These are phyloP conservation scores for Pangasius mekongensis DNA, from an alignment of 2,797 vertebrate species.

Conservation along the genomic window DNA sequence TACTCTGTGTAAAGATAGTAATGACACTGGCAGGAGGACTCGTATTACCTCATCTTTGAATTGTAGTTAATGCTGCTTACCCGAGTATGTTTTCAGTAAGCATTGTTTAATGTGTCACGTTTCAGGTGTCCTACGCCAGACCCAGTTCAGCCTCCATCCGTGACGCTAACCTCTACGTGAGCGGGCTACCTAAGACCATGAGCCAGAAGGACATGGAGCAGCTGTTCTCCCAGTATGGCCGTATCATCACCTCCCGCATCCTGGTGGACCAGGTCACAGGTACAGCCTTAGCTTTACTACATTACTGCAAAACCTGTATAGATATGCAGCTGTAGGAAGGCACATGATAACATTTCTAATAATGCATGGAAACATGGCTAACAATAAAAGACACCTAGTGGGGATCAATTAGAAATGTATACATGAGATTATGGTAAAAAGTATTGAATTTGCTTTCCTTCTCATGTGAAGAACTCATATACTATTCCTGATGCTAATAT, in stretches of 20 bases:
- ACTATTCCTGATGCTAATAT: conserved; percentile 67
- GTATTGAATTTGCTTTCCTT: no score
- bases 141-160: conserved; percentile 95
- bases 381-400: neutral
- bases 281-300: conserved; percentile 54
- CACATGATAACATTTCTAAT: neutral
- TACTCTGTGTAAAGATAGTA: neutral
- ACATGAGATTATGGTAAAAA: neutral
- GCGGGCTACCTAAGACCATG: conserved; percentile 94
- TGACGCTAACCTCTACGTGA: conserved; percentile 95
- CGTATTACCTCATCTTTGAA: neutral
- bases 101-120: neutral
- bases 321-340: neutral
- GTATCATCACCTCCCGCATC: conserved; percentile 96
- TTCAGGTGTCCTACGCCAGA: conserved; percentile 91
- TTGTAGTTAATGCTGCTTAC: neutral
- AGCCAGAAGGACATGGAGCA: conserved; percentile 98
- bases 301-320: neutral
- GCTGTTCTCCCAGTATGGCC: conserved; percentile 93
- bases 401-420: neutral
- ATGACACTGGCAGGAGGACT: conserved; percentile 47
- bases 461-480: neutral
- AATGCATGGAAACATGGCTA: neutral
- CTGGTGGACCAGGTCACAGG: conserved; percentile 92
- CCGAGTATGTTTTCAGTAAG: neutral